Evolutionary conservation across 2,797 vertebrate genomes (phyloP).

Genomic region (Aeoliscus strigatus): DNA sequence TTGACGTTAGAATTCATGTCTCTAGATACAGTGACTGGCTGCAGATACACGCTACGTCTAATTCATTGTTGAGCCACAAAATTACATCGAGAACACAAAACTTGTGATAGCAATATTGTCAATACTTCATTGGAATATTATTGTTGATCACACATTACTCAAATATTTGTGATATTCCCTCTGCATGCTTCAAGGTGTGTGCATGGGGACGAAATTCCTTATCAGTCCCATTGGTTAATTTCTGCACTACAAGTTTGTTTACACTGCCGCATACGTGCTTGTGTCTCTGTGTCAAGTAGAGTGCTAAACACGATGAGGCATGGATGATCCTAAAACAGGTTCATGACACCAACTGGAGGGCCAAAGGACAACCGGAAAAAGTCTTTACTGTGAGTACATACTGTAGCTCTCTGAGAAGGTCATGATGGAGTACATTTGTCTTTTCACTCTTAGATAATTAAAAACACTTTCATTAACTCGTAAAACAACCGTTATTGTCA

Average conservation of each 20-base stretch:
- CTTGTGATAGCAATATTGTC: no score
- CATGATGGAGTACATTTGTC: no score
- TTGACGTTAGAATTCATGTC: neutral
- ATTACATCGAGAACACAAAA: no score
- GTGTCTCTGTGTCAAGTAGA: conserved; percentile 64
- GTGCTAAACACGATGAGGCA: conserved; percentile 92
- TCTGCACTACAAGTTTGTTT: no score
- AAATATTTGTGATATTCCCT: neutral
- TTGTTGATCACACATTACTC: neutral
- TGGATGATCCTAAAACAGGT: conserved; percentile 98
- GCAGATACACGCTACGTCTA: no score
- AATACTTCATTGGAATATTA: no score
- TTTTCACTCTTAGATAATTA: no score
- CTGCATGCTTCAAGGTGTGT: neutral
- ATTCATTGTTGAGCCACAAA: no score
- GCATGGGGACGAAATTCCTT: no score
- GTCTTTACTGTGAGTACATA: conserved; percentile 88
- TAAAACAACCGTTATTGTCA: no score
- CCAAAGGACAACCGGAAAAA: conserved; percentile 90
- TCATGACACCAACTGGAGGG: conserved; percentile 95
- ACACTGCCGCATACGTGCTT: neutral
- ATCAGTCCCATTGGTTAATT: no score
- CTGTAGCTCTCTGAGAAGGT: neutral
- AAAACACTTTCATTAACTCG: no score
- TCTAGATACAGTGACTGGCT: neutral